Percentiles rank a stretch among this genome's conserved stretches.
Evolutionary conservation across 2,797 vertebrate species (phyloP).

Genomic region (Emys orbicularis): DNA sequence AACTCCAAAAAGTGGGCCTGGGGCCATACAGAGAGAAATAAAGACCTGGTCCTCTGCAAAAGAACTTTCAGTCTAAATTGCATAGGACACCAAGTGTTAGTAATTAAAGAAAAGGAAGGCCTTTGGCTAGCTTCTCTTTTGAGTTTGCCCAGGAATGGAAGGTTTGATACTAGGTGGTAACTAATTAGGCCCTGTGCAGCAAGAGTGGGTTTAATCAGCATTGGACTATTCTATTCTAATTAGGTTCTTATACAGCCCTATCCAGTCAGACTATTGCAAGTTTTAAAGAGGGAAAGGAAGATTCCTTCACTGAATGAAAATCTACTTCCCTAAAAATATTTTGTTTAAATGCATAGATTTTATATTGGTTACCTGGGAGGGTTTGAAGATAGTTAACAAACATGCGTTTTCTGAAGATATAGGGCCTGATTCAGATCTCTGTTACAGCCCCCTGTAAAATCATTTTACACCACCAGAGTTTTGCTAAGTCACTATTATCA

Average conservation of each 20-base stretch:
- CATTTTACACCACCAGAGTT: background rate
- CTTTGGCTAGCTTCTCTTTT: background rate
- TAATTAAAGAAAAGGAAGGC: background rate
- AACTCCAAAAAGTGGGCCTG: background rate
- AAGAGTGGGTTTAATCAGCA: background rate
- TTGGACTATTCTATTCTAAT: background rate
- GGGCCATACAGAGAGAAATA: background rate
- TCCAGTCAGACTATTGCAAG: background rate
- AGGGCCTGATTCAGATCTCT: background rate
- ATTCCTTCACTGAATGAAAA: background rate
- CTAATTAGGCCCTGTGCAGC: background rate
- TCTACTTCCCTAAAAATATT: background rate
- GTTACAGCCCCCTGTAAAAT: no score
- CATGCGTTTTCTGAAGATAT: background rate
- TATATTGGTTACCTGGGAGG: background rate
- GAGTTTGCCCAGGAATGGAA: background rate
- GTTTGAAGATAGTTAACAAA: background rate
- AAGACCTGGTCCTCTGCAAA: no score
- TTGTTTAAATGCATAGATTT: background rate
- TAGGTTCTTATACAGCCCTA: background rate
- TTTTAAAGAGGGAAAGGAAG: background rate
- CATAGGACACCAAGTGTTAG: background rate
- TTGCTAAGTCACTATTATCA: background rate
- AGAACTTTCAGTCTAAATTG: background rate
- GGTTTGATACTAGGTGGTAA: background rate